Conservation (phyloP, 2,113 vertebrate genomes). For the Cavia aperea region DNA sequence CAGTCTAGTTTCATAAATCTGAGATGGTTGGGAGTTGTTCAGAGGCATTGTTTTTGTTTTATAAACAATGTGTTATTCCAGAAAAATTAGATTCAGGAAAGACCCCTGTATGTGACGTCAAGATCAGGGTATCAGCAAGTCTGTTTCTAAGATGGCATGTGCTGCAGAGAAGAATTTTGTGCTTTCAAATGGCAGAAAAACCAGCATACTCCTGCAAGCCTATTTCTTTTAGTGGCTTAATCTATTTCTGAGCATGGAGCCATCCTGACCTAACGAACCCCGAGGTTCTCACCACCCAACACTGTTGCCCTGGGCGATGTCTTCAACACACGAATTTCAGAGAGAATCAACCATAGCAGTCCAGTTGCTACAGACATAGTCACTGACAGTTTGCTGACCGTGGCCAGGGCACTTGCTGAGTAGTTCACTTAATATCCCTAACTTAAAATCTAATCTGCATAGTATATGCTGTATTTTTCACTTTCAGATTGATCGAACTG, state of each 20-base stretch:
- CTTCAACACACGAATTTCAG: background rate
- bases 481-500: background rate
- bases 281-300: too few relatives aligned
- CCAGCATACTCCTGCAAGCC: background rate
- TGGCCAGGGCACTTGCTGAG: background rate
- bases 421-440: background rate
- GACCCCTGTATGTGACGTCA: background rate
- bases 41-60: slow-evolving; percentile 10
- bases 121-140: too few relatives aligned
- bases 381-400: background rate
- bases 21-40: background rate
- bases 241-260: background rate
- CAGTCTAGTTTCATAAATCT: slow-evolving; percentile 2
- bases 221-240: background rate
- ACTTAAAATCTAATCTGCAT: background rate
- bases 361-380: background rate
- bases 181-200: background rate
- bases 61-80: background rate
- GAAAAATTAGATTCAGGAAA: background rate
- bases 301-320: background rate
- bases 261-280: background rate
- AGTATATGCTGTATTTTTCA: background rate
- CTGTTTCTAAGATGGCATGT: background rate
- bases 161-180: background rate
- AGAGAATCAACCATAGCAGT: background rate